Base-by-base conservation (phyloP, 2,113 vertebrate species). In the Protobothrops mucrosquamatus region DNA sequence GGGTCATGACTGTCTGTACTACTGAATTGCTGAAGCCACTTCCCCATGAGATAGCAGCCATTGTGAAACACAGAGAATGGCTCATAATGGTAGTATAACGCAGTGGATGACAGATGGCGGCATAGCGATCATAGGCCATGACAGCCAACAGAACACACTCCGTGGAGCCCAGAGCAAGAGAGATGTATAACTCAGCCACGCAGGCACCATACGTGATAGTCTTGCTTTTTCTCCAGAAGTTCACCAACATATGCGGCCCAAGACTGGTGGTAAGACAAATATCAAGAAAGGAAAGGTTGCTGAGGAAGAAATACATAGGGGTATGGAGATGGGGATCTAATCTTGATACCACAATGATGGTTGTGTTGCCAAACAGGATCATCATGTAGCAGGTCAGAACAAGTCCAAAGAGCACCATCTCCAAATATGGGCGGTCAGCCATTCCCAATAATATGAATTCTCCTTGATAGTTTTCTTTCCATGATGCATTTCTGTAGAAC, bases 361-460 rank as follows among this genome's bases (percentile, higher is more conserved):
- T 87, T 48, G 34, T 3, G 69, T 97, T 97, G 14, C 96, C 96
- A 1, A 97, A 18, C 0, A 97, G 93, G 2, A 94, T 95, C n/a
- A 97, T 87, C 85, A 95, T 61, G 24, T 96, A 97, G 24, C 94
- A 96, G 46, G 52, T 24, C 29, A 97, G 91, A 57, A 96, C 87
- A 1, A 94, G 15, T 26, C 93, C 92, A 0, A 96, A 97, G 51
- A 96, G 94, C 55, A 89, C 46, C 74, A 92, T 57, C 39, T 96
- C 96, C 5, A 97, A 88, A 24, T 6, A 92, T 3, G 96, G 96
- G 0, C 55, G 95, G 59, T 95, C 96, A 0, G 96, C 95, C 93
- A 96, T 95, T 69, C 96, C 96, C 89, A 95, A 91, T 22, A 97
- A 90, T 91, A 96, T 54, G 93, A 97, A 97, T 55, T 94, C 61